Conservation (phyloP, 2,888 invertebrate genomes). For the Hermaeophaga mercurialis region DNA sequence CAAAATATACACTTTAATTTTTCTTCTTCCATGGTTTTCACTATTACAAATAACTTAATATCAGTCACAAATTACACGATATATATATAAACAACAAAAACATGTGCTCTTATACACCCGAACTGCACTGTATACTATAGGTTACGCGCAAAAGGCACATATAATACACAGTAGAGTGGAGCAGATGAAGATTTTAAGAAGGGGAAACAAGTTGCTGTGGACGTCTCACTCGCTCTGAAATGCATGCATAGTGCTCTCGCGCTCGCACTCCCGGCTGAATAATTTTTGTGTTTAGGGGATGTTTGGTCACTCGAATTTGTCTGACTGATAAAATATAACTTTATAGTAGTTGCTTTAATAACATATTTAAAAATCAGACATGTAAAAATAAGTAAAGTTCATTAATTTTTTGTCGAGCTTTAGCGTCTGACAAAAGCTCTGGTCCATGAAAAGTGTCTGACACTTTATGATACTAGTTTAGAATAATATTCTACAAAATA, state of each 20-base stretch:
- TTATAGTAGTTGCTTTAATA: constrained; percentile 8
- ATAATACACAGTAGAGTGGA: background rate
- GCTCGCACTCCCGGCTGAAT: constrained; percentile 10
- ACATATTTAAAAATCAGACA: constrained; percentile 12
- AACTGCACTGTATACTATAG: too few species aligned
- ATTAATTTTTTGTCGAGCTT: constrained; percentile 14
- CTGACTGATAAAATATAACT: constrained; percentile 15
- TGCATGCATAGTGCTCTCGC: constrained; percentile 16
- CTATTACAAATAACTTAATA: constrained; percentile 6
- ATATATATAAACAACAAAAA: constrained; percentile 9
- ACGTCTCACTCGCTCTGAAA: constrained; percentile 10
- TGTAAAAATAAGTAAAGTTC: constrained; percentile 8
- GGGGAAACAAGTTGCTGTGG: constrained; percentile 1
- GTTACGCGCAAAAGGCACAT: background rate
- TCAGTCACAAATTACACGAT: constrained; percentile 4
- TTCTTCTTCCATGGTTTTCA: constrained; percentile 7
- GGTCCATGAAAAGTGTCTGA: constrained; percentile 20
- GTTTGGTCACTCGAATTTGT: constrained; percentile 4
- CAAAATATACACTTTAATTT: background rate
- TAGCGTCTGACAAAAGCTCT: constrained; percentile 1
- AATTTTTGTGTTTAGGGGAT: background rate
- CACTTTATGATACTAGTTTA: background rate
- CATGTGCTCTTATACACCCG: background rate
- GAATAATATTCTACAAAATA: background rate
- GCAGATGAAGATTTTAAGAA: constrained; percentile 2